Evolutionary conservation across 1,140 invertebrate species (phyloP), one percentile per base, ranked within the genome.

Genomic region (Drosophila parvula): DNA sequence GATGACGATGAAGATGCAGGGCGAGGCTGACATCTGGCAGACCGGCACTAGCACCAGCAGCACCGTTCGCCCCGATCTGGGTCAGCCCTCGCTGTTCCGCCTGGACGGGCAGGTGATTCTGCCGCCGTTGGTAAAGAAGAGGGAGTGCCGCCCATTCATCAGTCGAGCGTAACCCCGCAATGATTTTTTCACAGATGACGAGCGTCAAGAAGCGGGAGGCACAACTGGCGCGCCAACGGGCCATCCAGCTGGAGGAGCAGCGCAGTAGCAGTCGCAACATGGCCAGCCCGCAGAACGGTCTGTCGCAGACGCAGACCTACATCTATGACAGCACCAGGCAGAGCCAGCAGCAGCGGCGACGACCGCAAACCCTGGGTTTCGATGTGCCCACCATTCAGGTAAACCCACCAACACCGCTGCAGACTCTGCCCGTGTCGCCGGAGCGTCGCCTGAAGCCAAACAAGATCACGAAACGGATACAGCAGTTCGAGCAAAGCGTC

Each of bases 81-180:
- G 51, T 38, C 51, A 5, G 12, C 7, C 91, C 18, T 94, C 94
- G 16, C 93, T 93, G 79, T 94, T 95, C 47, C 94, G 93, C 92
- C 92, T 95, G 75, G 93, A 94, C 78, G 94, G 94, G n/a, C 86
- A 92, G 59, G 93, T 94, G 59, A 94, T 95, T 80, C 83, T 95
- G 68, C 94, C 94, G 50, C 95, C 95, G 22, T 45, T 95, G 85
- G 95, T 95, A 93, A 93, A 92, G 60, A 28, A 28, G 16, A 3
- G 64, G 74, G 74, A 32, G 76, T 30, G 69, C 28, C 55, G 10
- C 18, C 14, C 38, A 78, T 27, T 69, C 36, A 78, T 51, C 43
- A 82, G 51, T 82, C 28, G 70, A 64, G 58, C 86, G 50, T 79
- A 70, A 71, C 62, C 9, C 12, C 16, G 16, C 32, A 36, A 36